Evolutionary conservation across 2,113 vertebrate species (phyloP).

Genomic region (Nesogale talazaci): DNA sequence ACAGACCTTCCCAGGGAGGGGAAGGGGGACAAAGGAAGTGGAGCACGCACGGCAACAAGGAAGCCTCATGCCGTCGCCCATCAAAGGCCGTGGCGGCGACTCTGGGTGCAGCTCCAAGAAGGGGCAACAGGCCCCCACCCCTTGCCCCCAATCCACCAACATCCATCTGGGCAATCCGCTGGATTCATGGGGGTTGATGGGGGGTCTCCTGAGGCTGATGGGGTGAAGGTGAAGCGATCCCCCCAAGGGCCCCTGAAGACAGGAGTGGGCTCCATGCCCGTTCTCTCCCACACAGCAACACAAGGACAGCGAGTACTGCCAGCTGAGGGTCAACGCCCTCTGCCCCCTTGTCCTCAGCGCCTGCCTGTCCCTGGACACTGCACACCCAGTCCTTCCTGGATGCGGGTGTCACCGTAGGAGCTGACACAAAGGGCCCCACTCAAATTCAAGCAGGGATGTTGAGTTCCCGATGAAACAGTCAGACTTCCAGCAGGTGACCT

Average conservation of each 20-base stretch:
- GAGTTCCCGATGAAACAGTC: background rate
- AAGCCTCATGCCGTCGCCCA: background rate
- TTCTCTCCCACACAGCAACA: too few species aligned
- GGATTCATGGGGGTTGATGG: too few species aligned
- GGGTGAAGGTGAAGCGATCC: too few species aligned
- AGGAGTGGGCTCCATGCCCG: too few species aligned
- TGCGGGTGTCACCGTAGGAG: background rate
- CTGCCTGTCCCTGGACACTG: background rate
- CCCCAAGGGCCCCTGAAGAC: too few species aligned
- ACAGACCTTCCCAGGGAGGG: background rate
- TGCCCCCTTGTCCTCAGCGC: too few species aligned
- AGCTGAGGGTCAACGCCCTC: too few species aligned
- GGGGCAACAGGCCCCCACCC: background rate
- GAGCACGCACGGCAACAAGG: background rate
- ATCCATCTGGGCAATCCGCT: accelerated
- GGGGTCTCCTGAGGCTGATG: too few species aligned
- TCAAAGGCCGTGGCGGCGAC: background rate
- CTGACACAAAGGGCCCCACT: background rate
- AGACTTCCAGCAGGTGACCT: background rate
- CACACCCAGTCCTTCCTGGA: background rate
- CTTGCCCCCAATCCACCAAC: background rate
- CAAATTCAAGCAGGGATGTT: background rate
- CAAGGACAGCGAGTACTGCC: background rate
- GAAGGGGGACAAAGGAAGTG: background rate
- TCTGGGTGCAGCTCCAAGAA: background rate